Evolutionary conservation across 2,797 vertebrate species (phyloP), one percentile per base, ranked within the genome.

Genomic region (Monodelphis domestica): DNA sequence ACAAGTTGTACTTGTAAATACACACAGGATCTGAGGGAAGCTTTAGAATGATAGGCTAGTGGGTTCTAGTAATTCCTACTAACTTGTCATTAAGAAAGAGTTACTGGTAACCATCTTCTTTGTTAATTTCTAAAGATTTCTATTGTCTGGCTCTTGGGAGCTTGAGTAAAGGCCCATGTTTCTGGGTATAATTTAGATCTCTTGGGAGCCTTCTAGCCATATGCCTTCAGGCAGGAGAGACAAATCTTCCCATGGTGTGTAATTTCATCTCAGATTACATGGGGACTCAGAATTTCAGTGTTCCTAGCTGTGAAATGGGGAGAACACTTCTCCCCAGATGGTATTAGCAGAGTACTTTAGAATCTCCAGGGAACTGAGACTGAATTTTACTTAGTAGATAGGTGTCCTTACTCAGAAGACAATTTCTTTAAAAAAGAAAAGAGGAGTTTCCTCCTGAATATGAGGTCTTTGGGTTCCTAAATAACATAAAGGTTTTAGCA

Each of bases 281-380:
- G 17, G 89, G 91, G 91, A 55, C 90, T 54, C 89, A 12, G 70
- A 33, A 50, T 11, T 87, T 53, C 56, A 15, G 29, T 84, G 10
- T 70, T 52, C 26, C 15, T 12, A 21, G 89, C 45, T 92, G 87
- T 88, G 92, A 93, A 91, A 53, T 92, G 90, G 55, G 91, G 59
- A 53, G 70, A 84, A 50, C 84, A 11, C 12, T 5, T 78, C n/a
- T 87, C 26, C 57, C 54, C 28, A 55, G 56, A 92, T 88, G 55
- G 88, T 88, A 33, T 52, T 1, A 59, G 0, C 93, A 53, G 87
- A n/a, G 51, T 94, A 45, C 89, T 63, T 59, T 1, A 6, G 38
- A 2, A 89, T 91, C 15, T 87, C 38, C 6, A 87, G 53, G 84
- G 78, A 33, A 21, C 53, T 45, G 56, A 17, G 57, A 56, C 63